These are phyloP conservation scores for Myathropa florea DNA, from an alignment of 2,888 invertebrate genomes.

Conservation along the genomic window DNA sequence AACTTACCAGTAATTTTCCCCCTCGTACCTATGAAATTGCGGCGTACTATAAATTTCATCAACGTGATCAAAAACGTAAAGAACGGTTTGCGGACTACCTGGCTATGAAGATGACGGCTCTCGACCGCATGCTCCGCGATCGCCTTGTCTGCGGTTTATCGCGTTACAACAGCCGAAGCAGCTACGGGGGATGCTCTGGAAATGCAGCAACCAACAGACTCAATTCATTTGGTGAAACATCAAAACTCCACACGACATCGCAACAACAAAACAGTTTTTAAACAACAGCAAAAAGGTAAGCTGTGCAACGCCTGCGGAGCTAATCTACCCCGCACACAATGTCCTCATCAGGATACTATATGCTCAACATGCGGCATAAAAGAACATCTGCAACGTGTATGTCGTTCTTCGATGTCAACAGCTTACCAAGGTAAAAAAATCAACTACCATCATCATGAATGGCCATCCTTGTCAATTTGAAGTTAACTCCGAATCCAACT, in stretches of 20 bases:
- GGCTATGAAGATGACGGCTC: conserved; percentile 34
- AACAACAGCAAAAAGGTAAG: too few species aligned
- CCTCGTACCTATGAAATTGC: conserved; percentile 15
- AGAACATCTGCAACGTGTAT: conserved; percentile 9
- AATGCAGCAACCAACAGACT: conserved; percentile 12
- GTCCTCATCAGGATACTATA: too few species aligned
- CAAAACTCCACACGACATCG: too few species aligned
- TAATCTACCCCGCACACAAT: too few species aligned
- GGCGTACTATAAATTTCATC: conserved; percentile 24
- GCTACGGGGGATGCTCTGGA: too few species aligned
- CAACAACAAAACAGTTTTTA: too few species aligned
- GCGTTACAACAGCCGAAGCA: conserved; percentile 45
- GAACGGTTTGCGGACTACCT: conserved; percentile 24
- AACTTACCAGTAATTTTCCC: conserved; percentile 31
- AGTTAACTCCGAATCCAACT: conserved; percentile 38
- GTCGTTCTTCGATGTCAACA: too few species aligned
- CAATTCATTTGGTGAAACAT: too few species aligned
- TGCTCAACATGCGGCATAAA: conserved; percentile 16
- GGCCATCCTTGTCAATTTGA: conserved; percentile 23
- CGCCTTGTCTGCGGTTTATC: conserved; percentile 61
- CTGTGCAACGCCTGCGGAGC: conserved; percentile 6
- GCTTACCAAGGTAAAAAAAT: neutral
- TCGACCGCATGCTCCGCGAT: conserved; percentile 61
- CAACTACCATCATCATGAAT: conserved; percentile 30
- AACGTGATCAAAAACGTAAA: conserved; percentile 24